A percentile compares a stretch with the other conserved stretches of the same genome.
phyloP scores from a whole-genome alignment of 1,140 invertebrate genomes.

The Araneus ventricosus region DNA sequence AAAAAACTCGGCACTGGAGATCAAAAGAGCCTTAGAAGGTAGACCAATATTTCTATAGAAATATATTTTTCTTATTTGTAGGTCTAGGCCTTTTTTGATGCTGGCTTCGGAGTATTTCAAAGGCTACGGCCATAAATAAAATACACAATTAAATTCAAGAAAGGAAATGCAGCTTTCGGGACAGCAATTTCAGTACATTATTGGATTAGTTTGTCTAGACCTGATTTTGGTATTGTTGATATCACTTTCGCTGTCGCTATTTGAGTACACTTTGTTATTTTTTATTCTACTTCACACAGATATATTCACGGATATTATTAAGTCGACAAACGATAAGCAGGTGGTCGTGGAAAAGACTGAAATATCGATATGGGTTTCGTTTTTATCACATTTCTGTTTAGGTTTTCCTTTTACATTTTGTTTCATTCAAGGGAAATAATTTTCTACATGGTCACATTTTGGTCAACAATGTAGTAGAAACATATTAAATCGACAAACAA shows the following conservation, averaged over 20 bases:
- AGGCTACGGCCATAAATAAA: not conserved
- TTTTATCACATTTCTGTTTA: too few species aligned
- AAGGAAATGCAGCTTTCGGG: not conserved
- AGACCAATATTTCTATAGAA: not conserved
- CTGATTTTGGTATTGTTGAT: not conserved
- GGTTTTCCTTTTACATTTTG: too few species aligned
- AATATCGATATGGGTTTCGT: not conserved
- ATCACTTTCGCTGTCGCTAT: not conserved
- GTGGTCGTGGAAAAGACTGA: not conserved
- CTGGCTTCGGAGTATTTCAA: not conserved
- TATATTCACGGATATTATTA: not conserved
- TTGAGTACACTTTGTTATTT: too few species aligned
- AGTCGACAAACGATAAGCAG: not conserved
- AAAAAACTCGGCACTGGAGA: not conserved
- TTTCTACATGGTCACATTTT: too few species aligned
- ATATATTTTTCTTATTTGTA: constrained; percentile 7
- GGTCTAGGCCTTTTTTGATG: constrained; percentile 12
- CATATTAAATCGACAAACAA: not conserved
- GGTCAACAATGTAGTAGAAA: too few species aligned
- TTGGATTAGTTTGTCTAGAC: not conserved
- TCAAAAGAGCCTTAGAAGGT: not conserved
- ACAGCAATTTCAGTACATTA: constrained; percentile 1
- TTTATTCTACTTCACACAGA: not conserved
- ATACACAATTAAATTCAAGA: not conserved
- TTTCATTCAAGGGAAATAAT: too few species aligned